Evolutionary conservation across 2,888 invertebrate species (phyloP), one percentile per base, ranked within the genome.

Genomic region (Diogma glabrata): DNA sequence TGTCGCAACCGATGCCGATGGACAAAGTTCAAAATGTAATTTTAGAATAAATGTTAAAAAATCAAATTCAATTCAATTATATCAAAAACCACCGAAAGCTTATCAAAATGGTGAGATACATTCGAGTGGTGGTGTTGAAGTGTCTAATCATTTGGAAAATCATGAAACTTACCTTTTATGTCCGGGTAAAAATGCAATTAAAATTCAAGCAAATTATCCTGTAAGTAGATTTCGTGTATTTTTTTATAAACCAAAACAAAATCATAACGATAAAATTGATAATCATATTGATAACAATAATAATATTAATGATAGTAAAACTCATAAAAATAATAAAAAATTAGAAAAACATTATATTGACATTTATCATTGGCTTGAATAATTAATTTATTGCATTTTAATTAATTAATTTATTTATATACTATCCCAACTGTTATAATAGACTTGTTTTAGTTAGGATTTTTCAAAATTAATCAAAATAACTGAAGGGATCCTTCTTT

Each of bases 1-100:
- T 59, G 73, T 80, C 54, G 82, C 79, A 16, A 76, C 75, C 55
- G 82, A 81, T 61, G 73, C 74, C 22, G 75, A 79, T 57, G 80
- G 80, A 47, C 75, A 77, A 60, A 73, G 73, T 57, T 77, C 77
- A 46, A 75, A 75, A 56, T 83, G 82, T 63, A 76, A 75, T 60
- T 83, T 82, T 64, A 74, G 74, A 17, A 72, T 82, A 53, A 74
- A 72, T 55, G 74, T 82, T 48, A 75, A 73, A n/a, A n/a, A n/a
- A 68, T n/a, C 28, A n/a, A n/a, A n/a, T 28, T 10, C n/a, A 28
- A 28, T n/a, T 3, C n/a, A n/a, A n/a, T n/a, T 22, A 20, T 45
- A 20, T 45, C 5, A 23, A 23, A 3, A n/a, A 36, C 40, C 40
- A 40, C 10, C 19, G 5, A 10, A 4, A 8, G 43, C 23, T 43